These are phyloP conservation scores for Copidosoma floridanum DNA, from an alignment of 1,140 invertebrate genomes.

Conservation along the genomic window DNA sequence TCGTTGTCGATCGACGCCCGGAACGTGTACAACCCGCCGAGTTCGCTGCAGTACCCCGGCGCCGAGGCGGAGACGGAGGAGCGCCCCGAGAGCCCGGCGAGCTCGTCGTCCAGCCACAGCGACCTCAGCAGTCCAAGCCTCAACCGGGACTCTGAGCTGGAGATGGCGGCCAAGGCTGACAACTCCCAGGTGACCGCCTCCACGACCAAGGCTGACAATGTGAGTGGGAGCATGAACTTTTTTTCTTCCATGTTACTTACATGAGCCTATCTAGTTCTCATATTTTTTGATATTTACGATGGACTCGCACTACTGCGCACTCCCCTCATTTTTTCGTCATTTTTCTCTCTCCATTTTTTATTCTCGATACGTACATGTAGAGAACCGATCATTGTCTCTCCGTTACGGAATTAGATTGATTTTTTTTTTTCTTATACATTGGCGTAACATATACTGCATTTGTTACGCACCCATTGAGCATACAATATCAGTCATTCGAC, in stretches of 20 bases:
- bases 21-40: constrained; percentile 73
- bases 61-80: constrained; percentile 50
- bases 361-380: no score
- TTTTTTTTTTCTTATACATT: no score
- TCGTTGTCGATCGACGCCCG: constrained; percentile 78
- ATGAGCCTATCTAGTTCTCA: neutral
- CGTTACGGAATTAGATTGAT: no score
- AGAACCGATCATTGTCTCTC: no score
- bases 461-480: no score
- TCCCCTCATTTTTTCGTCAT: constrained; percentile 4
- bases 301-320: constrained; percentile 4
- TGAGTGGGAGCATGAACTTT: constrained; percentile 35
- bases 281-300: neutral
- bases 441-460: no score
- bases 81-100: constrained; percentile 63
- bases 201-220: constrained; percentile 45
- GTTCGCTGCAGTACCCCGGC: constrained; percentile 73
- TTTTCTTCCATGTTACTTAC: neutral
- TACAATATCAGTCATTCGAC: no score
- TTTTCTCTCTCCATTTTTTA: no score
- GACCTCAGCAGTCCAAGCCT: constrained; percentile 70
- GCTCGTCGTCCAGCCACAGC: constrained; percentile 68
- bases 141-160: constrained; percentile 66
- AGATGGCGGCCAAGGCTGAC: constrained; percentile 49
- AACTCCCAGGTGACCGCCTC: no score